Evolutionary conservation across 2,113 vertebrate species (phyloP), one percentile per base, ranked within the genome.

Genomic region (Archocentrus centrarchus): DNA sequence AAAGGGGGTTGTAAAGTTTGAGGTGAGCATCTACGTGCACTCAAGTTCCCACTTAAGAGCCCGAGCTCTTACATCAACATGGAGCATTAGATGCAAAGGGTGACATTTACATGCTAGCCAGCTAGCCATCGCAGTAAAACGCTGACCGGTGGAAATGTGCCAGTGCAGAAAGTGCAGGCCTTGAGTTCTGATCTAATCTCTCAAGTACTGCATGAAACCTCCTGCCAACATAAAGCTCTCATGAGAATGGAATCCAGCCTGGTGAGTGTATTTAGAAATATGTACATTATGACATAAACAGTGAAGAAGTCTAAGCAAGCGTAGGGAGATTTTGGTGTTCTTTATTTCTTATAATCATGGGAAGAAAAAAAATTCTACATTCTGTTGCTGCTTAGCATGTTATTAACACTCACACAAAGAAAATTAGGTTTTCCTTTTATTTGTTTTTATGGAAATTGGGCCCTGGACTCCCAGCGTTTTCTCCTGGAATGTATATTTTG

Each of bases 1-100:
- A 88, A 77, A 86, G 84, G 92, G 92, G 88, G 82, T 83, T 93
- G 93, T 94, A 95, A 93, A 92, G 78, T 88, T 90, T 90, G 80
- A 89, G 86, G 76, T 39, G 39, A 86, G 85, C 80, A 18, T 90
- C 84, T 88, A 47, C 62, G 47, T 83, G 87, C 91, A 91, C 92
- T 92, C 82, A 82, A 82, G 27, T 61, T 82, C 62, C 85, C 86
- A 89, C 89, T 92, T 88, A 94, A n/a, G 77, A 84, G 90, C 79
- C 50, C 1, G 41, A 75, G 82, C 61, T 57, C 41, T 84, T 85
- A 30, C 81, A 83, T 79, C 58, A 24, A 80, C 77, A 75, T 24
- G 47, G 63, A 76, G 85, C 82, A 91, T 90, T 91, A 86, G 79
- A 88, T 83, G 84, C 79, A 77, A 84, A 80, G 63, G 62, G 91